Evolutionary conservation across 1,140 invertebrate genomes (phyloP).

Genomic region (Odontomachus brunneus): DNA sequence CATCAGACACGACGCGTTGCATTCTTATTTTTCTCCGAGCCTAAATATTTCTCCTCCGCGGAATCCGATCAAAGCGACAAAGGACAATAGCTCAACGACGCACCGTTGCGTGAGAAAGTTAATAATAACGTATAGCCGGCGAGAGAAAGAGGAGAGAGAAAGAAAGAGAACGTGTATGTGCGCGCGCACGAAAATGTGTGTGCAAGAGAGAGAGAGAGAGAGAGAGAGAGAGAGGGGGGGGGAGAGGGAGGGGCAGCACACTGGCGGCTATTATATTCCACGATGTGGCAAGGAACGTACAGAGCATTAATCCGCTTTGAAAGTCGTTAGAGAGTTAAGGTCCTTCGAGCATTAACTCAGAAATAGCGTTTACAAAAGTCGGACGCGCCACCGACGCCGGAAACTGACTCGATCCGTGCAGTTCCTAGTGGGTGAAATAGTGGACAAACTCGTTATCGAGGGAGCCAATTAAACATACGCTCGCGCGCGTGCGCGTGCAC

Average conservation of each 20-base stretch:
- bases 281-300: constrained; percentile 14
- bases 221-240: too few relatives aligned
- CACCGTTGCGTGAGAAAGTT: neutral
- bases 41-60: neutral
- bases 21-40: neutral
- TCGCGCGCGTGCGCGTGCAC: neutral
- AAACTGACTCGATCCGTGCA: constrained; percentile 30
- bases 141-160: neutral
- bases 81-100: constrained; percentile 9
- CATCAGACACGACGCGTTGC: neutral
- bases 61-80: constrained; percentile 28
- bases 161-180: constrained; percentile 5
- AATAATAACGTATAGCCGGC: constrained; percentile 22
- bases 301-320: constrained; percentile 49
- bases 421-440: constrained; percentile 26
- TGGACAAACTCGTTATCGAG: constrained; percentile 59
- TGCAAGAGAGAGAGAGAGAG: too few relatives aligned
- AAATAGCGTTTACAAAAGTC: constrained; percentile 56
- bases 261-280: constrained; percentile 24
- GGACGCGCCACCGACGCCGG: constrained; percentile 22
- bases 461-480: constrained; percentile 56
- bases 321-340: constrained; percentile 47
- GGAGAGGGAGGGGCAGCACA: too few relatives aligned
- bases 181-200: too few relatives aligned
- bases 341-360: constrained; percentile 41